Evolutionary conservation across 2,113 vertebrate species (phyloP).

Genomic region (Chroicocephalus ridibundus): DNA sequence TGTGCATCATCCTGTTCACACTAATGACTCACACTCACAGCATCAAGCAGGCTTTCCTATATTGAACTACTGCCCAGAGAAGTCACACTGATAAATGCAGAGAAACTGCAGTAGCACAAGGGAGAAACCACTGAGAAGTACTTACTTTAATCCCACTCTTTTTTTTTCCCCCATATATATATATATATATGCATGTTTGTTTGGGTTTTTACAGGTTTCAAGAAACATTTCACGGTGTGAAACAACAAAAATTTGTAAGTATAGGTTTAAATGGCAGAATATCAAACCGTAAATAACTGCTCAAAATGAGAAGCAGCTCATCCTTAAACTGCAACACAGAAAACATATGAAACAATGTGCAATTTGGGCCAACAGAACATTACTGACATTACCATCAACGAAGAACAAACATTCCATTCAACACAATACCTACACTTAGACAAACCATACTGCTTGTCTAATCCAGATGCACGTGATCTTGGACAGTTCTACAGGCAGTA

Average conservation of each 20-base stretch:
- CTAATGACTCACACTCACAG: slow-evolving; percentile 29
- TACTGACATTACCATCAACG: background rate
- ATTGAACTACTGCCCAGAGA: background rate
- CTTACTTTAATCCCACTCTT: background rate
- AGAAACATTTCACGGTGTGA: background rate
- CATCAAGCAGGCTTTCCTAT: background rate
- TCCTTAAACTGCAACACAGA: background rate
- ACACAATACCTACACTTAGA: background rate
- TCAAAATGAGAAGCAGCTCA: background rate
- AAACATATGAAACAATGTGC: background rate
- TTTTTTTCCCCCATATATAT: background rate
- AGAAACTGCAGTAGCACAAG: background rate
- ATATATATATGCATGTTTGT: rapidly evolving
- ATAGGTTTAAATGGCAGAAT: background rate
- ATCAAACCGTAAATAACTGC: background rate
- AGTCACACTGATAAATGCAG: background rate
- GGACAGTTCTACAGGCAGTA: background rate
- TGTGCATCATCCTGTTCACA: slow-evolving; percentile 11
- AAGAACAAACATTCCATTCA: background rate
- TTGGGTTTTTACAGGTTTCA: background rate
- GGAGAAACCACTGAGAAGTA: background rate
- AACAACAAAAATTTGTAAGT: background rate
- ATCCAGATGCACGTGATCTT: background rate
- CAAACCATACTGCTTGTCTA: background rate
- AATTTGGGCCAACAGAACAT: background rate